phyloP scores from a whole-genome alignment of 2,888 invertebrate genomes.

The Drosophila paucipuncta region DNA sequence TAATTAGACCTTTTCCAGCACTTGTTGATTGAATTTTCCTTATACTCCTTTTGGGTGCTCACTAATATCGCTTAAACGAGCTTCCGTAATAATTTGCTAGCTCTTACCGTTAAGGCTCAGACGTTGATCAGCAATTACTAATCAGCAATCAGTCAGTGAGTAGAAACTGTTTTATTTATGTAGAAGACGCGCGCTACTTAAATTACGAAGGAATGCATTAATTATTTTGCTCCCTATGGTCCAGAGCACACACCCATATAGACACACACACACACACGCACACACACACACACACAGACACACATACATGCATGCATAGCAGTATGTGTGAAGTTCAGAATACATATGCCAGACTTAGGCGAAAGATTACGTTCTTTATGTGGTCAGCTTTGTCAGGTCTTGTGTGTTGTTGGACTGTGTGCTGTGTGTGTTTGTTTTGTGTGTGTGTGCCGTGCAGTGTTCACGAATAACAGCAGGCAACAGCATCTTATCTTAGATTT shows the following conservation, averaged over 20 bases:
- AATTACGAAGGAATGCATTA: conserved; percentile 21
- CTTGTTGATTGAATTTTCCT: not conserved
- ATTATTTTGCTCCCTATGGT: conserved; percentile 13
- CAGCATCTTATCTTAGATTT: conserved; percentile 62
- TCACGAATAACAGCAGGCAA: conserved; percentile 31
- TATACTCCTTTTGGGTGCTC: not conserved
- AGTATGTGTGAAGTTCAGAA: conserved; percentile 31
- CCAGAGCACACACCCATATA: not conserved
- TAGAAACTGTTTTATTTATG: conserved; percentile 5
- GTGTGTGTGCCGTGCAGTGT: conserved; percentile 9
- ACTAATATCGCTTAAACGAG: not conserved
- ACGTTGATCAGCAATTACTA: conserved; percentile 3
- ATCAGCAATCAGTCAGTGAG: conserved; percentile 18
- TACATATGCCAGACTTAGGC: conserved; percentile 6
- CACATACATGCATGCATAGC: not conserved
- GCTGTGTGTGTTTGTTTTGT: not conserved
- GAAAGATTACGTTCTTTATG: conserved; percentile 24
- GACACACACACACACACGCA: not conserved
- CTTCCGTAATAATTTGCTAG: not conserved
- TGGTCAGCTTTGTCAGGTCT: conserved; percentile 10
- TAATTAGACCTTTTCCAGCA: not conserved
- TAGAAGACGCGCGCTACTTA: conserved; percentile 7
- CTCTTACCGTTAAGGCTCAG: not conserved
- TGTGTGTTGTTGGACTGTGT: not conserved
- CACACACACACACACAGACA: not conserved